Evolutionary conservation across 1,140 invertebrate genomes (phyloP).

Genomic region (Globodera ellingtonae): DNA sequence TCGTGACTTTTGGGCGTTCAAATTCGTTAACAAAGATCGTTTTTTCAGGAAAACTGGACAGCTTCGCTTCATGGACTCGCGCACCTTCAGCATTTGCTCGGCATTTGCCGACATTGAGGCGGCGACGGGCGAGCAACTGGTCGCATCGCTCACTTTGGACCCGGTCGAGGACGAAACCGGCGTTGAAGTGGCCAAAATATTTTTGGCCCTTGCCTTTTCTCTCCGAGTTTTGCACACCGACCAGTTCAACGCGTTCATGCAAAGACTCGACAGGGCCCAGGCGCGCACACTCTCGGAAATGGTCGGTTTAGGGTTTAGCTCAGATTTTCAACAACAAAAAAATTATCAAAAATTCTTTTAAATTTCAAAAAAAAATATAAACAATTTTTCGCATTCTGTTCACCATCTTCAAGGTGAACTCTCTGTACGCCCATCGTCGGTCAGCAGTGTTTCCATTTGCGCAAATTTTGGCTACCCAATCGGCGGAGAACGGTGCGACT

Average conservation of each 20-base stretch:
- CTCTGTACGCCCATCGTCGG: background rate
- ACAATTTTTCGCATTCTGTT: background rate
- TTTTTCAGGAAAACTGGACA: background rate
- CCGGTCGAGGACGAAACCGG: background rate
- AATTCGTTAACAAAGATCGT: background rate
- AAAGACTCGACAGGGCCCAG: background rate
- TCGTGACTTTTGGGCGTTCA: too few relatives aligned
- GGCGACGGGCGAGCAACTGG: background rate
- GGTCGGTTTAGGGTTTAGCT: background rate
- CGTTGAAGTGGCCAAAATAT: conserved; percentile 5
- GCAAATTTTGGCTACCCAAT: background rate
- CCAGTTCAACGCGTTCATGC: background rate
- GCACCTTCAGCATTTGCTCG: background rate
- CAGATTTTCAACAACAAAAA: too few relatives aligned
- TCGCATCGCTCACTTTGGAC: background rate
- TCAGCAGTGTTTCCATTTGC: background rate
- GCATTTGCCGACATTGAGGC: conserved; percentile 12
- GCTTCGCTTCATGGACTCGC: background rate
- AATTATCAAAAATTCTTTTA: too few relatives aligned
- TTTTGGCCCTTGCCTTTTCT: background rate
- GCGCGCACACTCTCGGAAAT: background rate
- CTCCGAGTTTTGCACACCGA: conserved; percentile 3
- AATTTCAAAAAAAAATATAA: too few relatives aligned
- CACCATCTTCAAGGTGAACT: background rate
- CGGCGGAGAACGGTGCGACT: too few relatives aligned